These are phyloP conservation scores for Falco concolor DNA, from an alignment of 2,797 vertebrate species.

Conservation along the genomic window DNA sequence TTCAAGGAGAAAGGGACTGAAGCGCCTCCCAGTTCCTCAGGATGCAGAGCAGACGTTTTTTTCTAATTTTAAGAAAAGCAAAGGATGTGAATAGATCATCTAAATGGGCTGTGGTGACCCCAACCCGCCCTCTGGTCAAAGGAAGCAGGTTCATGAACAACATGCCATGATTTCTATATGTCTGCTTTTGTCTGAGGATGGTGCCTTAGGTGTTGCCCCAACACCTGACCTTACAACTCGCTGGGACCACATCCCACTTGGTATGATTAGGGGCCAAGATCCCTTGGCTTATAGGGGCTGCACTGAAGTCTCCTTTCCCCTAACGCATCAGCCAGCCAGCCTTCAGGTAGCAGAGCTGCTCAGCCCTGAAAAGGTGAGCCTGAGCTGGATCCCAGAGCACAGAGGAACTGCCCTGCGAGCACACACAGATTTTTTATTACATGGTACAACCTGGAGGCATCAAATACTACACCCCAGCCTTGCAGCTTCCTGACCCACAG, in stretches of 20 bases:
- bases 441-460: not conserved
- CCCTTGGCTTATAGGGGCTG: not conserved
- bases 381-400: not conserved
- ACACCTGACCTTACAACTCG: rapidly evolving
- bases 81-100: not conserved
- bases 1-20: not conserved
- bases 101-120: not conserved
- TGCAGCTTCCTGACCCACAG: not conserved
- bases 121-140: not conserved
- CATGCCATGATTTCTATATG: not conserved
- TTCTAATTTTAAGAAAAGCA: not conserved
- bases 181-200: not conserved
- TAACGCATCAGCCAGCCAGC: not conserved
- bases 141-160: not conserved
- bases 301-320: not conserved
- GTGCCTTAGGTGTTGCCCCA: not conserved
- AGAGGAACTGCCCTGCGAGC: not conserved
- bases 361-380: not conserved
- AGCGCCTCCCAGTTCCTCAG: not conserved
- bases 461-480: not conserved
- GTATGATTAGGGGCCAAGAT: not conserved
- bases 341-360: not conserved
- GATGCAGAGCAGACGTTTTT: not conserved
- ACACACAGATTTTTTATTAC: not conserved
- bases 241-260: not conserved